Evolutionary conservation across 1,140 invertebrate genomes (phyloP).

Genomic region (Neelides sp.): DNA sequence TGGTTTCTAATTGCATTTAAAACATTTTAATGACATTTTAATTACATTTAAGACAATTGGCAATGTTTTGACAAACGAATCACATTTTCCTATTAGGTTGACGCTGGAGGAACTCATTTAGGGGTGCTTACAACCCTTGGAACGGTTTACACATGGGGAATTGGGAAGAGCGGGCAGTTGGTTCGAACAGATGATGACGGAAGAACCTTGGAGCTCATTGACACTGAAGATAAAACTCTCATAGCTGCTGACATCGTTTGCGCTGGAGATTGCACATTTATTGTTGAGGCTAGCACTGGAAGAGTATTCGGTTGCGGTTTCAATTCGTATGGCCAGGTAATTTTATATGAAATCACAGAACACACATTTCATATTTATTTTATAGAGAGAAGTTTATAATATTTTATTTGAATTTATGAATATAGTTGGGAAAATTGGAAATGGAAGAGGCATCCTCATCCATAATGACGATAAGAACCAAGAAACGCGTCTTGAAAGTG

Average conservation of each 20-base stretch:
- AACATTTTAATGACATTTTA: too few species aligned
- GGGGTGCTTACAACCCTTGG: conserved; percentile 21
- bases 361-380: conserved; percentile 4
- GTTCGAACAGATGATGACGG: conserved; percentile 24
- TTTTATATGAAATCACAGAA: background rate
- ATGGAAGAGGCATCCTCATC: conserved; percentile 21
- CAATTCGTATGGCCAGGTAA: conserved; percentile 27
- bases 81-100: conserved; percentile 14
- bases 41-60: background rate
- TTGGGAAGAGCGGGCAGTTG: conserved; percentile 27
- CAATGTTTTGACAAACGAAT: too few species aligned
- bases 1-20: conserved; percentile 6
- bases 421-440: conserved; percentile 26
- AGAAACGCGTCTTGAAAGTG: conserved; percentile 29
- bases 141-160: conserved; percentile 25
- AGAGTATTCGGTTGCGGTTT: conserved; percentile 27
- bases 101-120: conserved; percentile 24
- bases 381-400: background rate
- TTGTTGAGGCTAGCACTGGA: conserved; percentile 24
- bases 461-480: conserved; percentile 29
- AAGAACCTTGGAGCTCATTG: conserved; percentile 24
- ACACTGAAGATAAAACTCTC: conserved; percentile 22
- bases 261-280: conserved; percentile 29
- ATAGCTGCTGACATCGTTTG: conserved; percentile 20
- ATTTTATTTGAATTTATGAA: background rate